Base-by-base conservation (phyloP, 2,797 vertebrate genomes). In the Rhincodon typus region DNA sequence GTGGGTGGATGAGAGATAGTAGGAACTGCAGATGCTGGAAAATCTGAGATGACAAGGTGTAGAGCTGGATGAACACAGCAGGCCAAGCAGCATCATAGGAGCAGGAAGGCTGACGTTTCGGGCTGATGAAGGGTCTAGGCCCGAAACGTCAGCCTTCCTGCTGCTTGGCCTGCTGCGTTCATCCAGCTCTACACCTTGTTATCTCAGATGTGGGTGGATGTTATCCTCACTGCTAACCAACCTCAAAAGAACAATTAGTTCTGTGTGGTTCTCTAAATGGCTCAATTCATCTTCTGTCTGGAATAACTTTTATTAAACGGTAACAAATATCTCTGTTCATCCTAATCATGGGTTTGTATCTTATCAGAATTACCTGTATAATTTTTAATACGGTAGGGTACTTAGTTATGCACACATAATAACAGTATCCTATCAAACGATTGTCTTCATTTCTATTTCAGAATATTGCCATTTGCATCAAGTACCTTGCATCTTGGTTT, bases 381-480 rank as follows among this genome's bases (percentile, higher is more conserved):
- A 67, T 42, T 42, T 62, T 21, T 93, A n/a, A 67, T 42, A 69
- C 15, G 38, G 3, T 69, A 93, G 62, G n/a, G 66, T 25, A 66
- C 6, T 38, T 93, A 25, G 10, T 69, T 69, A 3, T 42, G 10
- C n/a, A 93, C 7, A 27, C 8, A 38, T 25, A 53, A 34, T 91
- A 62, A 91, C 57, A 19, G 0, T 38, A n/a, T 67, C 6, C 10
- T 23, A 46, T 91, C 17, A 91, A 66, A 67, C n/a, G 66, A n/a
- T 17, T 21, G 34, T 38, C 17, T 91, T 15, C 88, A 38, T 66
- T 69, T 93, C 66, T 69, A 21, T 69, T 93, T 67, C 23, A 93
- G 90, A 93, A 93, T 25, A 69, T 93, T 93, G 90, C n/a, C 25
- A 23, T 93, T 93, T 93, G 21, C 66, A 12, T 93, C 66, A 93